Evolutionary conservation across 2,113 vertebrate species (phyloP).

Genomic region (Phylloscopus whistleri): DNA sequence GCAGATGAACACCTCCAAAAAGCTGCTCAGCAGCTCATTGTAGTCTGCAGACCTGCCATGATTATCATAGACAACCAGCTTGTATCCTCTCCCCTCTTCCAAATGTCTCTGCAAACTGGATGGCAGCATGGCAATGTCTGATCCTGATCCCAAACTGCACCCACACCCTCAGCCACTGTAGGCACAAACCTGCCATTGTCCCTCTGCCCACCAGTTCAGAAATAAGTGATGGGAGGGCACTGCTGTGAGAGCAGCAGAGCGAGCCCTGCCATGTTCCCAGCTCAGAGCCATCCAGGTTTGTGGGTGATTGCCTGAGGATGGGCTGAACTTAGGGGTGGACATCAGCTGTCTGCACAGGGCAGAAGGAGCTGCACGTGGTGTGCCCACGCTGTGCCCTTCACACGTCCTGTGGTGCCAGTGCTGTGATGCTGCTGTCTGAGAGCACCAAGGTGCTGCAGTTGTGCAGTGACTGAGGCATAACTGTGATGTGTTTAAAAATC

Average conservation of each 20-base stretch:
- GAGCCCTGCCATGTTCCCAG: background rate
- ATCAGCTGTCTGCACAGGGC: background rate
- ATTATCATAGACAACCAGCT: background rate
- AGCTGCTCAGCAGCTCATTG: background rate
- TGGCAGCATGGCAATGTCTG: background rate
- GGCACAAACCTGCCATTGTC: background rate
- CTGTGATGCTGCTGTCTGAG: background rate
- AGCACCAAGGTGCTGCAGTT: background rate
- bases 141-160: background rate
- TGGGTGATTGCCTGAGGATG: fast-evolving
- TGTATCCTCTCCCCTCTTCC: background rate
- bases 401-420: fast-evolving
- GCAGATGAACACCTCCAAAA: background rate
- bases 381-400: background rate
- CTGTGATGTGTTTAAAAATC: background rate
- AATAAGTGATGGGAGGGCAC: background rate
- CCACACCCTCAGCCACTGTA: background rate
- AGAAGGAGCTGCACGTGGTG: background rate
- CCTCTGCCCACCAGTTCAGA: background rate
- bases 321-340: background rate
- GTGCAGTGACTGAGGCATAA: background rate
- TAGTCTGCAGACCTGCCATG: background rate
- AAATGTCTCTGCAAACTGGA: background rate
- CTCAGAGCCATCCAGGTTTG: fast-evolving
- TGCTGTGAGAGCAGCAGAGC: background rate